phyloP scores from a whole-genome alignment of 2,888 invertebrate genomes.

The Rhagophthalmus giganteus region DNA sequence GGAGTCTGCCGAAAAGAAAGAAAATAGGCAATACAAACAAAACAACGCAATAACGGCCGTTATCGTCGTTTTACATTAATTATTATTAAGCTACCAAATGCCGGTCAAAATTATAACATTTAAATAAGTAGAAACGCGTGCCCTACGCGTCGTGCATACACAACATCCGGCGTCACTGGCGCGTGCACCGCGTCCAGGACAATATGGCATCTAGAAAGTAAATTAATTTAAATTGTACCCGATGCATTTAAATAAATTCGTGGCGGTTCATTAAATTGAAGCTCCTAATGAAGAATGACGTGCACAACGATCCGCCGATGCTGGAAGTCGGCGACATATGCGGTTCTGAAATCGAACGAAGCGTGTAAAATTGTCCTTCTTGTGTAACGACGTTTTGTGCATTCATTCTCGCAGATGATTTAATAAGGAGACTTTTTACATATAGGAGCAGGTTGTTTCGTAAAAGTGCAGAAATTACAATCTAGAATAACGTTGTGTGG shows the following conservation, averaged over 20 bases:
- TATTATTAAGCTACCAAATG: not conserved
- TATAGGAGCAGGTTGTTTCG: conserved; percentile 19
- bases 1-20: too few relatives aligned
- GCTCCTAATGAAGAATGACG: too few relatives aligned
- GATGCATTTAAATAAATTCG: conserved; percentile 8
- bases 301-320: not conserved
- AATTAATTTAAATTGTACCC: conserved; percentile 15
- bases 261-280: conserved; percentile 4
- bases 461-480: conserved; percentile 32
- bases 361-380: conserved; percentile 22
- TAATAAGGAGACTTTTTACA: conserved; percentile 23
- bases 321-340: conserved; percentile 7
- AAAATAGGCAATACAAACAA: too few relatives aligned
- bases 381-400: conserved; percentile 20
- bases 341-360: conserved; percentile 13
- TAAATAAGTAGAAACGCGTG: conserved; percentile 10
- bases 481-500: conserved; percentile 36
- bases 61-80: not conserved
- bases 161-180: conserved; percentile 12
- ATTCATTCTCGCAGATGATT: conserved; percentile 29
- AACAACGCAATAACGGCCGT: too few relatives aligned
- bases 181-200: conserved; percentile 13
- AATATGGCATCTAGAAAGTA: conserved; percentile 20
- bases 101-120: not conserved
- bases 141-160: too few relatives aligned